Percentiles rank a stretch among this genome's conserved stretches.
Evolutionary conservation across 2,888 invertebrate genomes (phyloP).

Genomic region (Dinocampus coccinellae): DNA sequence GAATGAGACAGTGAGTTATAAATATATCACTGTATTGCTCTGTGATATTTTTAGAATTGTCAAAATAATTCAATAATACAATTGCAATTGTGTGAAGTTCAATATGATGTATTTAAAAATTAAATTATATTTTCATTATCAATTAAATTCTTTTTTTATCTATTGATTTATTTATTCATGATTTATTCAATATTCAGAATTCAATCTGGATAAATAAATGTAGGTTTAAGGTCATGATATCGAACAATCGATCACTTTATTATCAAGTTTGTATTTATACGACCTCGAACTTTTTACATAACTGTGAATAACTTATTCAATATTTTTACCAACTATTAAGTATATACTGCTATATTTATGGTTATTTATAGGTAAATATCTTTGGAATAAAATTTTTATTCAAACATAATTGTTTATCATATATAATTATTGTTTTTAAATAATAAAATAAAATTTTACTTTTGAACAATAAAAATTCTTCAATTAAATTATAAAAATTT

Average conservation of each 20-base stretch:
- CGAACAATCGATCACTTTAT: conserved; percentile 32
- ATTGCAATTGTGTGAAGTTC: not conserved
- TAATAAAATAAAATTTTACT: too few relatives aligned
- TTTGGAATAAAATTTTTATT: too few relatives aligned
- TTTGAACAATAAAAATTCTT: too few relatives aligned
- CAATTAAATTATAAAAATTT: too few relatives aligned
- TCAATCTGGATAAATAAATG: conserved; percentile 4
- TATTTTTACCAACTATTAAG: not conserved
- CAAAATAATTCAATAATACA: conserved; percentile 44
- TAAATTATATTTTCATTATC: too few relatives aligned
- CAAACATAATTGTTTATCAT: too few relatives aligned
- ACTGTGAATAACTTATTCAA: not conserved
- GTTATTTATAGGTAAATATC: too few relatives aligned
- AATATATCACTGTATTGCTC: conserved; percentile 5
- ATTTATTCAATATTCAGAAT: not conserved
- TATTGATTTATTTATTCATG: too few relatives aligned
- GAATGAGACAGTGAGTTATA: too few relatives aligned
- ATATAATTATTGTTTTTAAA: too few relatives aligned
- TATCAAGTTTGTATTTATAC: conserved; percentile 1
- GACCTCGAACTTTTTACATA: not conserved
- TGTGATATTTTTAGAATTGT: conserved; percentile 51
- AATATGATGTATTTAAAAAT: not conserved
- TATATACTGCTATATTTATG: too few relatives aligned
- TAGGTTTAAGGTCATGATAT: conserved; percentile 35
- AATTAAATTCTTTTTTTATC: too few relatives aligned